A percentile compares a stretch with the other conserved stretches of the same genome.
phyloP scores from a whole-genome alignment of 2,888 invertebrate genomes.

The Trachelus tabidus region DNA sequence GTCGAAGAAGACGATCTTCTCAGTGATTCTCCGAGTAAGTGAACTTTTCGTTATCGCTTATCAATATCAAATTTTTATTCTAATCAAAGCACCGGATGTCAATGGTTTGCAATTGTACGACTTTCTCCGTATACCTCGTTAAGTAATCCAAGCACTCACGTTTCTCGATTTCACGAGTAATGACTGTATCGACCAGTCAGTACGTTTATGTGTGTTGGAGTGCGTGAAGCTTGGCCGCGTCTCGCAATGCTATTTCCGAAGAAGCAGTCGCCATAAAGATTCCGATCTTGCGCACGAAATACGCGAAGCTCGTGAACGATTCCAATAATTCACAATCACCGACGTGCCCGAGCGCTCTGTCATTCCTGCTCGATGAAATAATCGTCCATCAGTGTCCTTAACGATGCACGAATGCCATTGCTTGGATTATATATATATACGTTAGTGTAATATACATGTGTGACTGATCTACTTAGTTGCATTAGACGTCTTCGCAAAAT shows the following conservation, averaged over 20 bases:
- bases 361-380: slow-evolving; percentile 32
- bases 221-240: neutral
- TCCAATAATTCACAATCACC: slow-evolving; percentile 47
- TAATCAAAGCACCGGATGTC: neutral
- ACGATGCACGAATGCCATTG: slow-evolving; percentile 37
- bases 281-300: neutral
- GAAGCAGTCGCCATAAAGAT: neutral
- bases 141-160: neutral
- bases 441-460: neutral
- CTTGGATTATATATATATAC: slow-evolving; percentile 10
- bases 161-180: neutral
- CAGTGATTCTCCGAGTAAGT: slow-evolving; percentile 87
- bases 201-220: neutral
- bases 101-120: neutral
- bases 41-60: neutral
- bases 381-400: slow-evolving; percentile 33
- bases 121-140: neutral
- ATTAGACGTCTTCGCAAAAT: neutral
- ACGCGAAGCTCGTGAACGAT: neutral
- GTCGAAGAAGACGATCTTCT: slow-evolving; percentile 73
- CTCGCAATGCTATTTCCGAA: neutral
- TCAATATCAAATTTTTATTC: neutral
- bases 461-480: neutral
- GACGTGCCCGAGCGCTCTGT: slow-evolving; percentile 29
- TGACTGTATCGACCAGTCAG: neutral